Conservation (phyloP, 2,888 invertebrate species). For the Lamellibrachia columna region DNA sequence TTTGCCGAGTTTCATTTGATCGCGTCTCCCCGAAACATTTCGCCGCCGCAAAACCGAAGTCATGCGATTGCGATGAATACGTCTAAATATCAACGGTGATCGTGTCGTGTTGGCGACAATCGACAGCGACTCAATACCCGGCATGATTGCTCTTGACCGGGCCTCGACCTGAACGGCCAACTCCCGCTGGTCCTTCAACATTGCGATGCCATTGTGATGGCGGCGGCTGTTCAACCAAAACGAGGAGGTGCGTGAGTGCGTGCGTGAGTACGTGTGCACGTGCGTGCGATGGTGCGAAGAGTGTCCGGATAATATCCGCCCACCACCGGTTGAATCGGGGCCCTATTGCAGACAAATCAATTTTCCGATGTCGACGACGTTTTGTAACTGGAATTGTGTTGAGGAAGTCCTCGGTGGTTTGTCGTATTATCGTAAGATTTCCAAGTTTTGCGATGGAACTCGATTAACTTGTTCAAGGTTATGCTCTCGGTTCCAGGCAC, state of each 20-base stretch:
- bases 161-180: not conserved
- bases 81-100: not conserved
- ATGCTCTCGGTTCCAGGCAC: no score
- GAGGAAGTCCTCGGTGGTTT: not conserved
- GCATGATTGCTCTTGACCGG: not conserved
- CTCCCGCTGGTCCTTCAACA: not conserved
- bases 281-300: not conserved
- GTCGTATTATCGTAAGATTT: not conserved
- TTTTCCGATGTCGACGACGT: not conserved
- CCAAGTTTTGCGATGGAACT: not conserved
- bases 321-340: not conserved
- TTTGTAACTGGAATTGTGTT: not conserved
- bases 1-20: not conserved
- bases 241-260: not conserved
- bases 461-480: not conserved
- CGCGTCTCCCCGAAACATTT: not conserved
- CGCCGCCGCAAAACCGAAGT: not conserved
- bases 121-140: not conserved
- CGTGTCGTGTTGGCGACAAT: not conserved
- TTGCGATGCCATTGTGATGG: not conserved
- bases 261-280: not conserved
- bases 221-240: not conserved
- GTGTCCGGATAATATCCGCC: not conserved
- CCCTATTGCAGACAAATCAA: not conserved
- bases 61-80: constrained; percentile 3